Conservation (phyloP, 2,888 invertebrate species). For the Platerodrilus igneus region DNA sequence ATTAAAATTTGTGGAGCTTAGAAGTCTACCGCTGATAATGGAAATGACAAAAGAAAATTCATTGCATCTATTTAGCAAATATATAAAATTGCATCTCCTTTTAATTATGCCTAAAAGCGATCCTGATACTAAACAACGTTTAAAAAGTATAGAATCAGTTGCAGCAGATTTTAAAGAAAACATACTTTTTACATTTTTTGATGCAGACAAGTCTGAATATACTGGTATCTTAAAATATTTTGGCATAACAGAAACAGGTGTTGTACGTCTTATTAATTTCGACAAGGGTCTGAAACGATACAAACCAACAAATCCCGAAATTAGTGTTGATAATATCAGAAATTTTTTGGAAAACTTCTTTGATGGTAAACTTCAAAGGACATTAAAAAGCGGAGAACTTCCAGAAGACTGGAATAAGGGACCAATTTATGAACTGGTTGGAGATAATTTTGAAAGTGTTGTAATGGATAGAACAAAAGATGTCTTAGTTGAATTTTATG, state of each 20-base stretch:
- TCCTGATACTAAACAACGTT: conserved; percentile 74
- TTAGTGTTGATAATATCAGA: conserved; percentile 63
- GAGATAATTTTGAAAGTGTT: conserved; percentile 93
- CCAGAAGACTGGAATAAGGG: conserved; percentile 96
- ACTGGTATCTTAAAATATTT: conserved; percentile 98
- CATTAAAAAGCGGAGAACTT: conserved; percentile 87
- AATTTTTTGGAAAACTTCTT: conserved; percentile 86
- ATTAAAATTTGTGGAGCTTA: conserved; percentile 76
- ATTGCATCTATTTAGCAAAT: conserved; percentile 96
- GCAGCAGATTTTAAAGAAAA: conserved; percentile 89
- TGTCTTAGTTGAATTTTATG: conserved; percentile 98
- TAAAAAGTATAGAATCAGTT: conserved; percentile 69
- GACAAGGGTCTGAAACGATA: conserved; percentile 98
- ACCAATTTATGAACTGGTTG: conserved; percentile 89
- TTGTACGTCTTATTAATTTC: conserved; percentile 86
- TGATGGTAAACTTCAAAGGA: conserved; percentile 91
- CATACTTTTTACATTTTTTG: conserved; percentile 92
- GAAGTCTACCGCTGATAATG: conserved; percentile 85
- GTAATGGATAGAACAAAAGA: conserved; percentile 82
- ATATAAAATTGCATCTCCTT: conserved; percentile 93
- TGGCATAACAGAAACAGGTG: conserved; percentile 87
- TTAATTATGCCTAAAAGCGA: conserved; percentile 90
- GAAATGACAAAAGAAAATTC: conserved; percentile 98
- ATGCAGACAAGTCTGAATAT: conserved; percentile 94
- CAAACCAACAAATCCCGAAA: conserved; percentile 78